A percentile compares a stretch with the other conserved stretches of the same genome.
Evolutionary conservation across 1,140 invertebrate genomes (phyloP).

Genomic region (Brachionus rotundiformis): DNA sequence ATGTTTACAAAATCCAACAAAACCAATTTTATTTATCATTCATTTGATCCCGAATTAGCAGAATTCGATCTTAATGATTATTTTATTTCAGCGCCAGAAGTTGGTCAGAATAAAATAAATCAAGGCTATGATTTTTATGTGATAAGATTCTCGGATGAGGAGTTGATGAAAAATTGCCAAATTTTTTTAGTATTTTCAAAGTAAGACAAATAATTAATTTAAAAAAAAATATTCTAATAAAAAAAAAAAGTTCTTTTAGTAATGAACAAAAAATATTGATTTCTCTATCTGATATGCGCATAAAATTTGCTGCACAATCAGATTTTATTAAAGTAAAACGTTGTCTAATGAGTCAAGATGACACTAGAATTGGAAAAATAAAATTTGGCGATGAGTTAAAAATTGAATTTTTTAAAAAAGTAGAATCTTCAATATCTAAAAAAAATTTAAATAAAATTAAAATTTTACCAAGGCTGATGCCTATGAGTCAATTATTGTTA

Average conservation of each 20-base stretch:
- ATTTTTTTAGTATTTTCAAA: background rate
- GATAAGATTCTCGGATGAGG: background rate
- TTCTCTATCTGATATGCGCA: background rate
- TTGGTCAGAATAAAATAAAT: background rate
- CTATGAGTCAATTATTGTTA: background rate
- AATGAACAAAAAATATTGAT: background rate
- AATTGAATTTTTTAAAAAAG: background rate
- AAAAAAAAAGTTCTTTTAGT: background rate
- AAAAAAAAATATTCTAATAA: background rate
- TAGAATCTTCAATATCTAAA: background rate
- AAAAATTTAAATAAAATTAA: background rate
- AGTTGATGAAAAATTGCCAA: background rate
- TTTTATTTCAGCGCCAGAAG: background rate
- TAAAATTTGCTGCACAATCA: background rate
- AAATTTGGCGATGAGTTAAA: background rate
- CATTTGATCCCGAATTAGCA: background rate
- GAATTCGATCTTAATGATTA: background rate
- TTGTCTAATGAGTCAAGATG: background rate
- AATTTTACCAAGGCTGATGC: background rate
- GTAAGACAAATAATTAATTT: background rate
- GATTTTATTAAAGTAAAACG: background rate
- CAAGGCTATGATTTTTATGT: background rate
- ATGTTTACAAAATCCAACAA: background rate
- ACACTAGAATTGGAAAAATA: background rate
- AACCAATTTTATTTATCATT: background rate